Evolutionary conservation across 2,113 vertebrate species (phyloP), one percentile per base, ranked within the genome.

Genomic region (Sterrhoptilus dennistouni): DNA sequence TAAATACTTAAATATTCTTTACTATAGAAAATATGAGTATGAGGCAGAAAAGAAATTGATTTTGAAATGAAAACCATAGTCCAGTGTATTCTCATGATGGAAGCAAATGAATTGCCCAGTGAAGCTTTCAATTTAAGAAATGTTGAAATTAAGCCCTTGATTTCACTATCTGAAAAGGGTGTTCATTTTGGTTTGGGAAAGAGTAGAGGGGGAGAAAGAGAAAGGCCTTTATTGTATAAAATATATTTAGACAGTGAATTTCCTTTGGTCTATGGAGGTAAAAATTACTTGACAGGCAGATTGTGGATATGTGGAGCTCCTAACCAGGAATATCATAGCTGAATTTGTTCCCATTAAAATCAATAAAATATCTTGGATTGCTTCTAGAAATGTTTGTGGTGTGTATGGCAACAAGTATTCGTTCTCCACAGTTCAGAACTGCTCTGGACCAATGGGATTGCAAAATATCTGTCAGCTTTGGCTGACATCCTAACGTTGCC

Each of bases 381-480:
- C 63, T 86, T 92, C 78, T 64, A 78, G 80, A 91, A 92, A 61
- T 71, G 29, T 78, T 93, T 89, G 52, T 76, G 83, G 57, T 86
- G 44, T 88, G 29, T 83, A 83, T 83, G 88, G 53, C 64, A 94
- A 36, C 29, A 95, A 88, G 42, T 70, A 77, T 79, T 90, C 47
- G 19, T 54, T 93, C 87, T 79, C 68, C 83, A 80, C 81, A 64
- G 72, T 76, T 96, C 83, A 93, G 74, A 78, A 45, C 75, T 88
- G 29, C 35, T 83, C 72, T 87, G 59, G 54, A 83, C 88, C 84
- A 93, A 77, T 87, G 28, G 71, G 50, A 83, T 95, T 97, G 82
- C 91, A 95, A 96, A 96, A 93, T 96, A 91, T 91, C 86, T 93
- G 74, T 83, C 74, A 84, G 50, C 47, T 93, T 90, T 96, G 94